Base-by-base conservation (phyloP, 2,797 vertebrate species). In the Notamacropus eugenii region DNA sequence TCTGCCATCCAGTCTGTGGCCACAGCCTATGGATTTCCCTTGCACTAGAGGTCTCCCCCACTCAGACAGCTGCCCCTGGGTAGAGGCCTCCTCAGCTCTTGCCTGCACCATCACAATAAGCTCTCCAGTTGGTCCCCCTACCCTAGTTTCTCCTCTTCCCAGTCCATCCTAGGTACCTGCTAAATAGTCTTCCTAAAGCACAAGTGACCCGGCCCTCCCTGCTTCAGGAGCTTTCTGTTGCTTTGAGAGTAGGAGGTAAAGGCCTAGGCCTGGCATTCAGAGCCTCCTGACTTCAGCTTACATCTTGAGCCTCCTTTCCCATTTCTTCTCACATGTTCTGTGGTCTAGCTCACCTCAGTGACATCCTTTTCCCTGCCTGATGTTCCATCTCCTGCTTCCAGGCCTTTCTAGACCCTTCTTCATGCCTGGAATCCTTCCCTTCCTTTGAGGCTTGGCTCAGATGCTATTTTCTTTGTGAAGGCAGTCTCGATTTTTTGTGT, bases 241-340 rank as follows among this genome's bases (percentile, higher is more conserved):
- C 91, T 29, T 2, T 1, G 94, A 74, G 74, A 87, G 55, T 91
- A 93, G 91, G 91, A 22, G 50, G 13, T 0, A 19, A 58, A 91
- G 92, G 95, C 54, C 67, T 93, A 62, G 95, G 40, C 92, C 22
- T 92, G 54, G 59, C 58, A 58, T 96, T 93, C 93, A 92, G 82
- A 54, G 16, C 54, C 3, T 1, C 24, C 28, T 22, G 14, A 6
- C 92, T 50, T 11, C 40, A 12, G 74, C 40, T 96, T 97, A 46
- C 92, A 54, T 91, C 96, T 87, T 91, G 95, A 92, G 91, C 6
- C 82, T 94, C 93, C 29, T 58, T 95, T 96, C 94, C 58, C 19
- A 55, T 95, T 94, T 54, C 27, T 95, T 74, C 28, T 95, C 82
- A 90, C 0, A 4, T 24, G 19, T 9, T 24, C n/a, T 22, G 1